Base-by-base conservation (phyloP, 64 coral and sea anemone species). In the Astreopora myriophthalma region DNA sequence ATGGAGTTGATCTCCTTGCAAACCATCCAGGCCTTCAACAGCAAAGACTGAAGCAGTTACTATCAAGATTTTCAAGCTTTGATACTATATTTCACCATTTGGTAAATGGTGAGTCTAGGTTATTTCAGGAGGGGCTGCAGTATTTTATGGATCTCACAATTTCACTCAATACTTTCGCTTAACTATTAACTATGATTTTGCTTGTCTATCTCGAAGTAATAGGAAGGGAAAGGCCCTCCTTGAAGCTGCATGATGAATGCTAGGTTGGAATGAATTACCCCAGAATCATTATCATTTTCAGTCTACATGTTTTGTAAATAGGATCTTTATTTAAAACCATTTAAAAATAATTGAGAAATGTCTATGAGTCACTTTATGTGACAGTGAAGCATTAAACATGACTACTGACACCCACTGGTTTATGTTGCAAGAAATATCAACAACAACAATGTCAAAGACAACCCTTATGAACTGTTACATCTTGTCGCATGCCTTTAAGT, bases 11-110 rank as follows among this genome's bases (percentile, higher is more conserved):
- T 83, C 52, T 83, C 61, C 79, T 83, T 23, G 79, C 79, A 26
- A 83, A 83, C 79, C 49, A 83, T 83, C 30, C 79, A 83, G 79
- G 79, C 79, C 79, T 83, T 83, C 51, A 83, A 63, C 79, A 83
- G 52, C 52, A 58, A 58, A 58, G 52, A 58, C 52, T 58, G 17
- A 58, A 6, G 8, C 52, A 58, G 52, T 58, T 58, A 58, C 52
- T 58, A 58, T 58, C 52, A 48, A 83, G 55, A 60, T 83, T 83
- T 83, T 63, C 79, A 83, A 60, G 79, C 61, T 83, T 83, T 83
- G 79, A 83, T 58, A 58, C 52, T 58, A 58, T 58, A 58, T 58
- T 58, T 58, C 17, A 58, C 17, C 52, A 58, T 58, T 58, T 58
- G 52, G 52, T 58, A 58, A 58, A 58, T 20, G 52, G 52, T 20